Evolutionary conservation across 2,888 invertebrate genomes (phyloP), one percentile per base, ranked within the genome.

Genomic region (Cinara cedri): DNA sequence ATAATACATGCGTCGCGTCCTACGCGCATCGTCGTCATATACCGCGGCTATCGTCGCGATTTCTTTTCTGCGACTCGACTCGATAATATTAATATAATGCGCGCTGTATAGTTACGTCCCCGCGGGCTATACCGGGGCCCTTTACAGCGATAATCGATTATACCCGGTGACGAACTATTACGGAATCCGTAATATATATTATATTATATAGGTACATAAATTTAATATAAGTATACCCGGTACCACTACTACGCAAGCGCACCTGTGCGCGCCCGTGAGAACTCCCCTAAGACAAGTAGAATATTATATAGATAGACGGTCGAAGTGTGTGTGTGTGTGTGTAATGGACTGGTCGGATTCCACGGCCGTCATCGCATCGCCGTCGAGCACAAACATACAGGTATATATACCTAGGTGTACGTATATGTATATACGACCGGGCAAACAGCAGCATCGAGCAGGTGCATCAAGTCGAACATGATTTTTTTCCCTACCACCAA

Each of bases 391-490:
- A 14, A 26, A 13, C 14, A 0, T n/a, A n/a, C 26, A 54, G 19
- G 19, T 19, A 19, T 8, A 19, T 26, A 26, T 51, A 65, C 44
- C 19, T 13, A 16, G 44, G 51, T 51, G 51, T 26, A 26, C 26
- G 66, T 68, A n/a, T n/a, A 13, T 14, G 55, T 55, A n/a, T 26
- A 42, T 26, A 42, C 9, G 21, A 55, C 57, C 55, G 68, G 34
- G 34, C 46, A 68, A 76, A 66, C 76, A n/a, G 66, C 65, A 76
- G 51, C 75, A 24, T 26, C 1, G 57, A 66, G 76, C 76, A 76
- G 76, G 68, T 76, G 76, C 76, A 76, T 76, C 68, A 57, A 76
- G 76, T 76, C 76, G 76, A 76, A 68, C 76, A 66, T 44, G 76
- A 76, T 57, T 76, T 68, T 75, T 65, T 65, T 51, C 16, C 55